Evolutionary conservation across 2,113 vertebrate species (phyloP).

Genomic region (Dipodomys merriami): DNA sequence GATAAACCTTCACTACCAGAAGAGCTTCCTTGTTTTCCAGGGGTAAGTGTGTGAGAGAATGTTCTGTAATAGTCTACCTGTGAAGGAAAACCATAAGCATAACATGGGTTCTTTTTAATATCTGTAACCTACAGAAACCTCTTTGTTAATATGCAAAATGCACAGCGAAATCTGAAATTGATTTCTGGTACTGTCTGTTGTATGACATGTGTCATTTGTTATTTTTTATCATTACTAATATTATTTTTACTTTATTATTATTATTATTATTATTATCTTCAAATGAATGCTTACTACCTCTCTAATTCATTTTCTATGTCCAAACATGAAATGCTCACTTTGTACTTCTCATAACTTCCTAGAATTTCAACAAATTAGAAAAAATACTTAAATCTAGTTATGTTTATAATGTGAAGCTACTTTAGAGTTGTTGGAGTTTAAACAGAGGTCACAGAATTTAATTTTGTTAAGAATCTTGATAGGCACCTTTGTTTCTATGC

Average conservation of each 20-base stretch:
- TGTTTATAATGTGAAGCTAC: not conserved
- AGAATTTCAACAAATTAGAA: not conserved
- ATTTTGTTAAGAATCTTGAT: not conserved
- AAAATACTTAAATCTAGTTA: not conserved
- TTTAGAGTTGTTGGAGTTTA: not conserved
- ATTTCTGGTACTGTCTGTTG: constrained; percentile 41
- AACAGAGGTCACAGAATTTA: constrained; percentile 18
- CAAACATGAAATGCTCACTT: constrained; percentile 31
- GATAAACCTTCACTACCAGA: not conserved
- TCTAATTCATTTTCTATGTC: constrained; percentile 54
- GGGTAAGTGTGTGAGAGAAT: not conserved
- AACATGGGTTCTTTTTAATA: not conserved
- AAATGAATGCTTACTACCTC: not conserved
- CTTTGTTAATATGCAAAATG: not conserved
- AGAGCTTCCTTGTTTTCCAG: not conserved
- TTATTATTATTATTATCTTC: not conserved
- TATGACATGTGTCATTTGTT: constrained; percentile 50
- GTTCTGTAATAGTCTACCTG: not conserved
- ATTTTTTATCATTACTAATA: not conserved
- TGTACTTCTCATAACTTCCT: constrained; percentile 44
- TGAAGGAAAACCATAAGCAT: not conserved
- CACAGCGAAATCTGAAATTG: constrained; percentile 14
- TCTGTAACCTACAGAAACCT: not conserved
- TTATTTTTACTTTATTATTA: too few relatives aligned
- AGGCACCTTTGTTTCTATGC: not conserved